Base-by-base conservation (phyloP, 2,888 invertebrate species). In the Desoria tigrina region DNA sequence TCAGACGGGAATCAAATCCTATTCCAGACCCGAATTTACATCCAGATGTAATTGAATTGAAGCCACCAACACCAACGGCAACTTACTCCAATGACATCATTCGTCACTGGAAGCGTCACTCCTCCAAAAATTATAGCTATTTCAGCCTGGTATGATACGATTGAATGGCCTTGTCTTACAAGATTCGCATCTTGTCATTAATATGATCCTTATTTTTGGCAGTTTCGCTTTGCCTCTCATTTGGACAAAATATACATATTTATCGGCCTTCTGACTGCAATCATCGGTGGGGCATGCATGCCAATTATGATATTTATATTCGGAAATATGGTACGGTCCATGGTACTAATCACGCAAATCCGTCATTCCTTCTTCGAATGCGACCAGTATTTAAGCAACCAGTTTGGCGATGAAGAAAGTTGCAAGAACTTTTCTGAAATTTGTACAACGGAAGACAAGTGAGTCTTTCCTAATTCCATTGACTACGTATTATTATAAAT, bases 301-400 rank as follows among this genome's bases (percentile, higher is more conserved):
- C 89, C 89, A 0, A 80, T 85, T 59, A 84, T 86, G 23, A 84
- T 87, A 28, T 85, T 88, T 72, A 82, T 87, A 42, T 89, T 89
- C 79, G 89, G 89, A 66, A 87, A 88, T 79, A 86, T 88, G 78
- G 86, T 87, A 2, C 80, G 88, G 2, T 28, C 28, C 42, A 45
- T 27, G 28, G 9, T 37, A 16, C 18, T 24, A 16, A 32, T 54
- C 7, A 11, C 16, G n/a, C 42, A 42, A 11, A 45, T 45, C 6
- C 4, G 16, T 6, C 45, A 45, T 45, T 45, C 45, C 4, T 16
- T 45, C 4, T 16, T 45, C 6, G n/a, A 45, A 4, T 45, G 45
- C 16, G 16, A 16, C 16, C 16, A 45, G 21, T 45, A 45, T 16
- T 18, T 6, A 45, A 16, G 16, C 21, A 6, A 6, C 4, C 45